These are phyloP conservation scores for Sphenodon punctatus DNA, from an alignment of 2,797 vertebrate species.

Conservation along the genomic window DNA sequence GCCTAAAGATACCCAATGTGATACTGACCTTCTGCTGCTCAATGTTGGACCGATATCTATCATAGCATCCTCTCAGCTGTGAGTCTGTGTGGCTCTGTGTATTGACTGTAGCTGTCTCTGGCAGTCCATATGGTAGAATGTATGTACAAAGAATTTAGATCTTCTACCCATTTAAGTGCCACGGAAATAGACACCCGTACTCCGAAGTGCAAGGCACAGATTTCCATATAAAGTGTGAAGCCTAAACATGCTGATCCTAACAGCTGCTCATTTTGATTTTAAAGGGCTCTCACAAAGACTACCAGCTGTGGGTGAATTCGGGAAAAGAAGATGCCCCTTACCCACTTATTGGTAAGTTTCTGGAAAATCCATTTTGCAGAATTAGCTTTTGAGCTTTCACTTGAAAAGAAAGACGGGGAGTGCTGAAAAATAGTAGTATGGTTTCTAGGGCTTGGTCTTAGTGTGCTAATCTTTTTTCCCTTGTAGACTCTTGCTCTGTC, in stretches of 20 bases:
- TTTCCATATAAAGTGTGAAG: constrained; percentile 1
- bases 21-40: background rate
- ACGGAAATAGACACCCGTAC: background rate
- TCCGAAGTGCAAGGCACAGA: background rate
- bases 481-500: background rate
- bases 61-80: background rate
- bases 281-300: constrained; percentile 90
- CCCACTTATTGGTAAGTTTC: constrained; percentile 91
- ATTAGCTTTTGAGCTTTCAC: background rate
- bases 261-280: constrained; percentile 35
- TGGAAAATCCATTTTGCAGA: constrained; percentile 4
- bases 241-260: background rate
- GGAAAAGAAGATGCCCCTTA: constrained; percentile 92
- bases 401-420: constrained; percentile 24
- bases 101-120: background rate
- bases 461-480: background rate
- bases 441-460: too few relatives aligned
- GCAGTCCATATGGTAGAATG: background rate
- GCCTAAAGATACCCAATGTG: too few relatives aligned
- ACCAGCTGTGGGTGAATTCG: constrained; percentile 94
- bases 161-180: background rate
- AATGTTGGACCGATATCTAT: background rate
- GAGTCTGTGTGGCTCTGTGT: background rate
- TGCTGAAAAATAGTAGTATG: background rate
- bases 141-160: background rate